Evolutionary conservation across 2,113 vertebrate species (phyloP).

Genomic region (Sigmodon hispidus): DNA sequence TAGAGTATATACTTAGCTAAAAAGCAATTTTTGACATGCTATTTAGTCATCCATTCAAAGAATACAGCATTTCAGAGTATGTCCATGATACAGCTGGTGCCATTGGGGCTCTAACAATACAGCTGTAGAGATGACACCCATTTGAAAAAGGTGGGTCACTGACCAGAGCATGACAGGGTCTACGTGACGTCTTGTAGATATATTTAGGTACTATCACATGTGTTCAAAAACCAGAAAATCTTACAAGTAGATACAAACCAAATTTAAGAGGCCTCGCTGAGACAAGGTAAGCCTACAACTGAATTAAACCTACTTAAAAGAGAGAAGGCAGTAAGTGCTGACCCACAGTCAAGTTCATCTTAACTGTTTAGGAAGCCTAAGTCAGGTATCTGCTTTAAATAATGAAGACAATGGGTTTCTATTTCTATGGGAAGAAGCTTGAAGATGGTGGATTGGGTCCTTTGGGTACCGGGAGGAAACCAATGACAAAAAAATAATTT

Average conservation of each 20-base stretch:
- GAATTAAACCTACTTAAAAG: constrained; percentile 23
- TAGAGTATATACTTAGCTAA: background rate
- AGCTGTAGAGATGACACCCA: background rate
- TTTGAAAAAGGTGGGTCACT: background rate
- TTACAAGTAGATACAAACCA: background rate
- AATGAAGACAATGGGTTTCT: background rate
- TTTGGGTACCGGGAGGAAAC: background rate
- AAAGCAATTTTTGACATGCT: background rate
- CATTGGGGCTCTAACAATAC: background rate
- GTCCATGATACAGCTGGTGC: background rate
- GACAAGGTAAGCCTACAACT: background rate
- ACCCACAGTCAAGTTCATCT: background rate
- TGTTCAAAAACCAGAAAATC: background rate
- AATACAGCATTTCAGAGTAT: background rate
- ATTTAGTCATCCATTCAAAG: background rate
- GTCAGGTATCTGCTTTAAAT: background rate
- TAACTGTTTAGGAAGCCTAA: background rate
- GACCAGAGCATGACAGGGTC: fast-evolving
- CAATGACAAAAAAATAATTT: constrained; percentile 14
- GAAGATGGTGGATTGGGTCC: background rate
- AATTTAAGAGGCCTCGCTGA: background rate
- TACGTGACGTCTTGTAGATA: background rate
- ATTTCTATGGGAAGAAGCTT: background rate
- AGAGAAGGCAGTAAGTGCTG: background rate
- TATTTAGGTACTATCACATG: background rate